A percentile compares a stretch with the other conserved stretches of the same genome.
These are phyloP conservation scores for Neosilurus mollespiculum DNA, from an alignment of 2,797 vertebrate species.

Conservation along the genomic window DNA sequence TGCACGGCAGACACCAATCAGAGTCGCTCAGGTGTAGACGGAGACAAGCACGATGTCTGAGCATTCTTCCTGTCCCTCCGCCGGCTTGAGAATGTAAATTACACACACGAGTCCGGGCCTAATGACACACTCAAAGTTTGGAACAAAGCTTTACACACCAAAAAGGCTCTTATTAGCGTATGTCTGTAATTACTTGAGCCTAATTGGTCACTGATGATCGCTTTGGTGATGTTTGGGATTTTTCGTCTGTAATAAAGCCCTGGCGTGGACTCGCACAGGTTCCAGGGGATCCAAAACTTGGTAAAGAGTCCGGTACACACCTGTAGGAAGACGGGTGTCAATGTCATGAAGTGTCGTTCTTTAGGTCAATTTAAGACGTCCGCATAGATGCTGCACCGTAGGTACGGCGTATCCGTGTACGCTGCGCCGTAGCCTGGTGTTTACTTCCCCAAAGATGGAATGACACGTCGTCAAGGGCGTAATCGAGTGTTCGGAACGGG, in stretches of 20 bases:
- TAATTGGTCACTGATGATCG: conserved; percentile 36
- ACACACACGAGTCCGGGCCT: conserved; percentile 23
- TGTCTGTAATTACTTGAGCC: conserved; percentile 46
- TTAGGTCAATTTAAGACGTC: no score
- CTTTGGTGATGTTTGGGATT: background rate
- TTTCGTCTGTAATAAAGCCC: background rate
- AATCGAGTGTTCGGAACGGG: no score
- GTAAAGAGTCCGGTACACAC: background rate
- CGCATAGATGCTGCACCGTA: no score
- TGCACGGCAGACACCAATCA: background rate
- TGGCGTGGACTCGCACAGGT: background rate
- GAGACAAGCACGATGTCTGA: background rate
- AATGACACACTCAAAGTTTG: conserved; percentile 32
- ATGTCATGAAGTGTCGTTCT: background rate
- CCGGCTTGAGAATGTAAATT: conserved; percentile 40
- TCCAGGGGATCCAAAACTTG: background rate
- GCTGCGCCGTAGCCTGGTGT: no score
- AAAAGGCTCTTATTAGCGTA: conserved; percentile 29
- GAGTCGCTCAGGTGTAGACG: background rate
- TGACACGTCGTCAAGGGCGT: no score
- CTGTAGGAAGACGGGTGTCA: background rate
- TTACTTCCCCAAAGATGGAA: no score
- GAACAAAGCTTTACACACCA: conserved; percentile 24
- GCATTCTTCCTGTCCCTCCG: conserved; percentile 17
- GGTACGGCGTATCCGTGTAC: no score